Conservation (phyloP, 30 jellyfish, hydroid and myxozoan genomes). For the Clytia hemisphaerica region DNA sequence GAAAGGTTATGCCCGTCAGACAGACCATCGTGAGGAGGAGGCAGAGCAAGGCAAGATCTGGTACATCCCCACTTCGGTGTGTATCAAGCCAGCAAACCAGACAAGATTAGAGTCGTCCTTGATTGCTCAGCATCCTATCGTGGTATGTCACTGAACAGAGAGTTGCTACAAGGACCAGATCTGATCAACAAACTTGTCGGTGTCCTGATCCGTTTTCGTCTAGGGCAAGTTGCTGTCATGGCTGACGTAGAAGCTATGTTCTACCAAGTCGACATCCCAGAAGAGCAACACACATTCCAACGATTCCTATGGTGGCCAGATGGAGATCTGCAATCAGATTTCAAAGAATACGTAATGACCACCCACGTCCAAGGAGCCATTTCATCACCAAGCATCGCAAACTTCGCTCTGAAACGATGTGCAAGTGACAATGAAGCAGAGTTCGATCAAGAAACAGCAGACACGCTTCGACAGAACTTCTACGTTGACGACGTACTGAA, state of each 20-base stretch:
- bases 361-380: background rate
- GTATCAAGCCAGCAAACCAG: conserved; percentile 31
- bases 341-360: no score
- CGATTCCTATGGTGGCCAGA: no score
- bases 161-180: no score
- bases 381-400: background rate
- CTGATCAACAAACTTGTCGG: no score
- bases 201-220: no score
- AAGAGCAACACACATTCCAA: no score
- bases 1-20: conserved; percentile 22
- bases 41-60: conserved; percentile 27
- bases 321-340: no score
- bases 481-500: conserved; percentile 8
- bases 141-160: conserved; percentile 35
- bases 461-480: background rate
- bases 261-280: no score
- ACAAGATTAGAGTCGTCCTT: conserved; percentile 39
- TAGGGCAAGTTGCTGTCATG: no score
- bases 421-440: background rate
- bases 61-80: conserved; percentile 46
- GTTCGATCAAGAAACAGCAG: background rate
- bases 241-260: no score
- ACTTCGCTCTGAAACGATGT: background rate
- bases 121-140: no score
- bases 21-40: no score